Evolutionary conservation across 1,140 invertebrate genomes (phyloP), one percentile per base, ranked within the genome.

Genomic region (Drosophila mayri): DNA sequence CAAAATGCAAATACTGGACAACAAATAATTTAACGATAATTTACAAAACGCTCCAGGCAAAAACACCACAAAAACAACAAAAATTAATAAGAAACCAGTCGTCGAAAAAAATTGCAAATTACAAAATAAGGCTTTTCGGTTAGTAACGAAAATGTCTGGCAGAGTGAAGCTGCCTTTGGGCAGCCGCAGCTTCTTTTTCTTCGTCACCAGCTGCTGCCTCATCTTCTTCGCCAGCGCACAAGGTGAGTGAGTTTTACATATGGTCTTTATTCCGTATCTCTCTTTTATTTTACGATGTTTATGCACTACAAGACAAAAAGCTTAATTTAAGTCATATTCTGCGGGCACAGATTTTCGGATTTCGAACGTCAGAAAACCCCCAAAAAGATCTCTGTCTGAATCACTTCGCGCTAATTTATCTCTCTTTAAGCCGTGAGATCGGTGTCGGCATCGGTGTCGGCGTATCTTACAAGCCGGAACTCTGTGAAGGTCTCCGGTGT

Each of bases 241-340:
- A 88, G 84, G 84, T 88, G 81, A 88, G 84, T 88, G 86, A 81
- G 84, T 90, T 88, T 88, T 85, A 88, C 84, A 88, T 88, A 77
- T 74, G 85, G 54, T 67, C 61, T 78, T 63, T 76, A 43, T 57
- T 55, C 22, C 52, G 35, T 38, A 55, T 25, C 35, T 55, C 52
- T 38, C 52, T 38, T 37, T 8, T 25, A 67, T 41, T 66, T 55
- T 52, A 64, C 54, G 54, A 50, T 59, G 57, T 64, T 57, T 64
- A 58, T 79, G 61, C 54, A 64, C 22, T 65, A 49, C 63, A 80
- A 70, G 60, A 81, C 63, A 81, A 43, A 47, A 66, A 75, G 64
- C 67, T 79, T 76, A 54, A 76, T 84, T 84, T 80, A 65, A 78
- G 66, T 78, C 76, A 84, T 70, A 90, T 74, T 76, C 59, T 68